These are phyloP conservation scores for Corapipo altera DNA, from an alignment of 2,113 vertebrate species.

Conservation along the genomic window DNA sequence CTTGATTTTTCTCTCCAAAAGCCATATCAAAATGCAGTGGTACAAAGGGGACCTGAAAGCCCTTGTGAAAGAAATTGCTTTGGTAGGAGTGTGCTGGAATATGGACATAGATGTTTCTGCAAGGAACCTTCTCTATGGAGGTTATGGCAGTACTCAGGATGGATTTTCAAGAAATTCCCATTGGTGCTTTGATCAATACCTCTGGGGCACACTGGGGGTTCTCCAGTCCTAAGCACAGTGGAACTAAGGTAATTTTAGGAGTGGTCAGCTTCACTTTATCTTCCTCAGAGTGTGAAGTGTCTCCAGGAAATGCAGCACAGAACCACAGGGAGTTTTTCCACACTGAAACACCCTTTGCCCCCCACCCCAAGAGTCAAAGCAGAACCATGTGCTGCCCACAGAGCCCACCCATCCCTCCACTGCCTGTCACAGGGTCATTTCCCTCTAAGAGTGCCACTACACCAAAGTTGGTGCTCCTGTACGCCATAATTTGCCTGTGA, in stretches of 20 bases:
- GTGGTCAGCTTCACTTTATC: not conserved
- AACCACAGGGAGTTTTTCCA: rapidly evolving
- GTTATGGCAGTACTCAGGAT: not conserved
- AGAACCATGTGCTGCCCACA: rapidly evolving
- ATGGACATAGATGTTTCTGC: not conserved
- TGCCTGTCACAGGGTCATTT: rapidly evolving
- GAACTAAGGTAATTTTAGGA: not conserved
- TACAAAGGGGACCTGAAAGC: not conserved
- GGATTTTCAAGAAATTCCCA: not conserved
- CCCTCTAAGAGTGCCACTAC: too few relatives aligned
- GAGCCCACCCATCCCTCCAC: not conserved
- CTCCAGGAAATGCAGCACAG: not conserved
- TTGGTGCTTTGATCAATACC: rapidly evolving
- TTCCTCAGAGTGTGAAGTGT: not conserved
- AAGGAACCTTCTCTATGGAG: not conserved
- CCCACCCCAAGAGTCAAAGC: not conserved
- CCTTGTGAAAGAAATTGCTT: not conserved
- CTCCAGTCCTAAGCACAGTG: not conserved
- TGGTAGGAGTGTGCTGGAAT: not conserved
- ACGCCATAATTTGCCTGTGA: not conserved
- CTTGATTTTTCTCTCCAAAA: not conserved
- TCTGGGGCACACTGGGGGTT: rapidly evolving
- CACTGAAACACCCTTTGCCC: rapidly evolving
- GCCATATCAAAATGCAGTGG: not conserved
- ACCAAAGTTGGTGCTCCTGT: not conserved